Conservation (phyloP, 2,797 vertebrate genomes). For the Delichon dasypus region DNA sequence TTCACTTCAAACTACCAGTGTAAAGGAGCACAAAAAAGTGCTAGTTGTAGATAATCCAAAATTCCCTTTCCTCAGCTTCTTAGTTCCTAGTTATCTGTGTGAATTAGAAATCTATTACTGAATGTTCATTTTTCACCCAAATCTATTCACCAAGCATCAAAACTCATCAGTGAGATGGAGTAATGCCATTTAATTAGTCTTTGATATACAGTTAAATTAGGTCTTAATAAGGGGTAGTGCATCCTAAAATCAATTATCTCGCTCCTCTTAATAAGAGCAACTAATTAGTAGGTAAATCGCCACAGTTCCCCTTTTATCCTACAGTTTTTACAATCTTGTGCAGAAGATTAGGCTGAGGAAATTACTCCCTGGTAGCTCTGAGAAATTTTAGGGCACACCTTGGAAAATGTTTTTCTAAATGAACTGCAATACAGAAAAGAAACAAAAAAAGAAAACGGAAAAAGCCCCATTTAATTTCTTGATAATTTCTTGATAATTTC, state of each 20-base stretch:
- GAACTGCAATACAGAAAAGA: background rate
- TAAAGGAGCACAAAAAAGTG: constrained; percentile 68
- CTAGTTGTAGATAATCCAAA: constrained; percentile 73
- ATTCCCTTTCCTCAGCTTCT: constrained; percentile 73
- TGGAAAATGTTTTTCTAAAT: constrained; percentile 46
- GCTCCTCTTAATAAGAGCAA: constrained; percentile 82
- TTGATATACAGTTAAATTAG: constrained; percentile 86
- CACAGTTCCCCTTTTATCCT: constrained; percentile 79
- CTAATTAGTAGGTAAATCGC: constrained; percentile 85
- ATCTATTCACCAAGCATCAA: constrained; percentile 79
- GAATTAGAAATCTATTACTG: constrained; percentile 74
- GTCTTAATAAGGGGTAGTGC: constrained; percentile 83
- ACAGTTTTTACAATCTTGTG: constrained; percentile 71
- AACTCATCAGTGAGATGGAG: constrained; percentile 83
- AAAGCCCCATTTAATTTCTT: background rate
- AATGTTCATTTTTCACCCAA: constrained; percentile 75
- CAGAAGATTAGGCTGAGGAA: constrained; percentile 74
- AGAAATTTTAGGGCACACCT: constrained; percentile 66
- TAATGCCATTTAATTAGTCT: constrained; percentile 85
- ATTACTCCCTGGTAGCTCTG: constrained; percentile 58
- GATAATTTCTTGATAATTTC: background rate
- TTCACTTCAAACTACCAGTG: constrained; percentile 45
- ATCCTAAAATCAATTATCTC: constrained; percentile 86
- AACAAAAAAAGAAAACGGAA: background rate
- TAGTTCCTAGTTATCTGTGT: constrained; percentile 69